Evolutionary conservation across 1,140 invertebrate genomes (phyloP).

Genomic region (Pomacea maculata): DNA sequence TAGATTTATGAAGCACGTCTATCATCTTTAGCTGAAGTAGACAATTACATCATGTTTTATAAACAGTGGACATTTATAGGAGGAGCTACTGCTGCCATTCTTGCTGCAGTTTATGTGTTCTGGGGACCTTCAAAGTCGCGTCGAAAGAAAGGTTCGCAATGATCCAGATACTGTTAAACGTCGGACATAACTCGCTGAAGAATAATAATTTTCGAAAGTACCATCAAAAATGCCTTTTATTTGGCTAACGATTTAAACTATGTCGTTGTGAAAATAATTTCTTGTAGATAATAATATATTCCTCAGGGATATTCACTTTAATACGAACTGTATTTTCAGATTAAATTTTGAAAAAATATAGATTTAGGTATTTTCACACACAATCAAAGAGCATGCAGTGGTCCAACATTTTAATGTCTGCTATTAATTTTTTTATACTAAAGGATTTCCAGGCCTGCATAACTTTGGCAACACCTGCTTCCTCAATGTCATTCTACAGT

Average conservation of each 20-base stretch:
- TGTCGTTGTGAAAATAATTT: background rate
- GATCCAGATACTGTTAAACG: too few relatives aligned
- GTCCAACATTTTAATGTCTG: background rate
- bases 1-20: too few relatives aligned
- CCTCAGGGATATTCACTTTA: too few relatives aligned
- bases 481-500: conserved; percentile 97
- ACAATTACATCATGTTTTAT: conserved; percentile 1
- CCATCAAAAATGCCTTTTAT: background rate
- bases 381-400: too few relatives aligned
- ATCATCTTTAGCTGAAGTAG: too few relatives aligned
- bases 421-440: background rate
- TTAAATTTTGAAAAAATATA: too few relatives aligned
- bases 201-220: too few relatives aligned
- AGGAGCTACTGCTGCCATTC: conserved; percentile 40
- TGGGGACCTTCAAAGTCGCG: conserved; percentile 41
- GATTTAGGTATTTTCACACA: too few relatives aligned
- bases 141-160: conserved; percentile 41
- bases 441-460: conserved; percentile 79
- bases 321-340: too few relatives aligned
- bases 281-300: background rate
- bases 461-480: conserved; percentile 98
- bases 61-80: conserved; percentile 33
- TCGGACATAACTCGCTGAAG: too few relatives aligned
- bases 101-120: conserved; percentile 45
- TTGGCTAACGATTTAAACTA: background rate